These are phyloP conservation scores for Deroplatys truncata DNA, from an alignment of 2,888 invertebrate species.

Conservation along the genomic window DNA sequence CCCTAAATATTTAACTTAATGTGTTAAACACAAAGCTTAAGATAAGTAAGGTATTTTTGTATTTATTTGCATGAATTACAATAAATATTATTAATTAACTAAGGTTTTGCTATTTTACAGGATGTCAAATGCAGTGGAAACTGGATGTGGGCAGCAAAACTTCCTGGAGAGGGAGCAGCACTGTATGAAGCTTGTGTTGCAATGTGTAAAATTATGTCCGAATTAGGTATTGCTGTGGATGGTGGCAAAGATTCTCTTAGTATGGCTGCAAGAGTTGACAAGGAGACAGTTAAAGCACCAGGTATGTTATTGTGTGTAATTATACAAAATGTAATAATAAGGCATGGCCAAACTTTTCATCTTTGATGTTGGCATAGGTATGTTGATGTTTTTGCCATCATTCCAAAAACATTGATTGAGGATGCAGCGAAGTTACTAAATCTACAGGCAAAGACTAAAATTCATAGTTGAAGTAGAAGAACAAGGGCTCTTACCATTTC, in stretches of 20 bases:
- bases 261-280: slow-evolving; percentile 86
- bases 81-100: no score
- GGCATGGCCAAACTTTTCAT: neutral
- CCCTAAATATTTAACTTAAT: no score
- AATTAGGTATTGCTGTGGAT: slow-evolving; percentile 85
- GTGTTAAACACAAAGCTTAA: no score
- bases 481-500: no score
- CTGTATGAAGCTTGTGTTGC: slow-evolving; percentile 83
- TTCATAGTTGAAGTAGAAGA: no score
- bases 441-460: no score
- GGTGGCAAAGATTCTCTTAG: slow-evolving; percentile 97
- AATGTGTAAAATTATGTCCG: slow-evolving; percentile 79
- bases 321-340: neutral
- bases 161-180: slow-evolving; percentile 86
- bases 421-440: neutral
- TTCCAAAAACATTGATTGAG: no score
- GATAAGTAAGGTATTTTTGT: no score
- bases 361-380: no score
- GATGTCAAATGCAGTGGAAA: slow-evolving; percentile 99
- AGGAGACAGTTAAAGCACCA: slow-evolving; percentile 56
- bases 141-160: slow-evolving; percentile 99
- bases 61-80: no score
- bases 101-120: slow-evolving; percentile 43
- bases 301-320: slow-evolving; percentile 38
- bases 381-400: neutral